phyloP scores from a whole-genome alignment of 2,113 vertebrate genomes.

The Caracal caracal region DNA sequence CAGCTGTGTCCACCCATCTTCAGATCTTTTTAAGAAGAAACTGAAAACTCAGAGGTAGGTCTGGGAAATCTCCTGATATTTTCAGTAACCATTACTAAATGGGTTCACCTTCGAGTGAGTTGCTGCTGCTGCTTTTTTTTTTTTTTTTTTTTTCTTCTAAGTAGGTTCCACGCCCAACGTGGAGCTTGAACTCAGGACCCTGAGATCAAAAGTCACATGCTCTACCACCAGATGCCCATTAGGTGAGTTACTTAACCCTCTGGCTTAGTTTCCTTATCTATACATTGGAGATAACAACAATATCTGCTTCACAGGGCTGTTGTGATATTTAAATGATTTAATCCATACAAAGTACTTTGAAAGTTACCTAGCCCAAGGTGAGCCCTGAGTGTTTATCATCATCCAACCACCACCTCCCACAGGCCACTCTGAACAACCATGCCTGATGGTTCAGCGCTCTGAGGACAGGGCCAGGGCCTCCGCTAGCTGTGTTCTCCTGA shows the following conservation, averaged over 20 bases:
- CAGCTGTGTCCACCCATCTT: not conserved
- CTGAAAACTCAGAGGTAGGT: not conserved
- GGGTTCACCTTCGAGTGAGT: not conserved
- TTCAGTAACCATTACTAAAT: not conserved
- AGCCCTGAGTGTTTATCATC: not conserved
- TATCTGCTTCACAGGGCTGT: no score
- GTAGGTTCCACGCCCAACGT: no score
- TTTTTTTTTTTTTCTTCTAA: no score
- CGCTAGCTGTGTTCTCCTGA: rapidly evolving
- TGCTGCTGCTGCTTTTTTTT: not conserved
- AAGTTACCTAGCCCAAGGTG: not conserved
- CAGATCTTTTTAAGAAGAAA: not conserved
- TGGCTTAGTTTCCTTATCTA: not conserved
- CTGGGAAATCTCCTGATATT: not conserved
- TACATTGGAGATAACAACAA: not conserved
- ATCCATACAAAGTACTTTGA: not conserved
- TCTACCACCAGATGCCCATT: not conserved
- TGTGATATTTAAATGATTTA: not conserved
- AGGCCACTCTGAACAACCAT: not conserved
- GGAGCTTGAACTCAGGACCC: no score
- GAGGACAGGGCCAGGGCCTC: not conserved
- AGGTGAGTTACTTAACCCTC: not conserved
- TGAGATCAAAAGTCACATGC: no score
- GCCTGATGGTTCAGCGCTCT: not conserved
- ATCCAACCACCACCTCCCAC: not conserved